A percentile compares a stretch with the other conserved stretches of the same genome.
Evolutionary conservation across 2,888 invertebrate species (phyloP).

Genomic region (Ypsolopha scabrella): DNA sequence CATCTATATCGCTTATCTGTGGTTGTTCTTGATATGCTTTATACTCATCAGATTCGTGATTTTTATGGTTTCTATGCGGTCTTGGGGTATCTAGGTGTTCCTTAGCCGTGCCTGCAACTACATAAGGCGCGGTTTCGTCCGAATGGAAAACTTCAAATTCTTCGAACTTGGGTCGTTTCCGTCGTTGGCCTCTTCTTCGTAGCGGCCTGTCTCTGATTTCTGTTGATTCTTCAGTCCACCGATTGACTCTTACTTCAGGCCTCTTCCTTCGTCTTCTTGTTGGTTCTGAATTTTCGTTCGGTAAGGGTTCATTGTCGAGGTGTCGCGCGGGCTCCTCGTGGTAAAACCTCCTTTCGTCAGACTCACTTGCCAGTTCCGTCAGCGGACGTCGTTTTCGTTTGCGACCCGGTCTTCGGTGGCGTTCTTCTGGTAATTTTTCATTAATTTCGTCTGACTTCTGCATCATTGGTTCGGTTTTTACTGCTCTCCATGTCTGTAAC

Average conservation of each 20-base stretch:
- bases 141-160: slow-evolving; percentile 25
- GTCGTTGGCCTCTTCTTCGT: slow-evolving; percentile 41
- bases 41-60: too few relatives aligned
- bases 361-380: slow-evolving; percentile 18
- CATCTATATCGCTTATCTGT: too few relatives aligned
- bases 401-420: slow-evolving; percentile 56
- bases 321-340: slow-evolving; percentile 20
- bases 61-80: too few relatives aligned
- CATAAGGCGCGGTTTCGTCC: slow-evolving; percentile 10
- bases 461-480: slow-evolving; percentile 22
- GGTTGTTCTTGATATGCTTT: too few relatives aligned
- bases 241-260: slow-evolving; percentile 30
- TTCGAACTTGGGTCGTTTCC: slow-evolving; percentile 30
- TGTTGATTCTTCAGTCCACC: slow-evolving; percentile 46
- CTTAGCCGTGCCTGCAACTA: too few relatives aligned
- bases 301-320: not conserved
- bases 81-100: too few relatives aligned
- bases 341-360: slow-evolving; percentile 25
- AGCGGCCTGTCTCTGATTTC: slow-evolving; percentile 31
- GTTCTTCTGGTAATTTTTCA: slow-evolving; percentile 33
- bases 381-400: slow-evolving; percentile 75
- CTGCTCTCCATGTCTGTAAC: slow-evolving; percentile 64
- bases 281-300: slow-evolving; percentile 9
- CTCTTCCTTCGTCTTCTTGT: slow-evolving; percentile 40
- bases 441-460: slow-evolving; percentile 27